Evolutionary conservation across 2,797 vertebrate genomes (phyloP), one percentile per base, ranked within the genome.

Genomic region (Decapterus maruadsi): DNA sequence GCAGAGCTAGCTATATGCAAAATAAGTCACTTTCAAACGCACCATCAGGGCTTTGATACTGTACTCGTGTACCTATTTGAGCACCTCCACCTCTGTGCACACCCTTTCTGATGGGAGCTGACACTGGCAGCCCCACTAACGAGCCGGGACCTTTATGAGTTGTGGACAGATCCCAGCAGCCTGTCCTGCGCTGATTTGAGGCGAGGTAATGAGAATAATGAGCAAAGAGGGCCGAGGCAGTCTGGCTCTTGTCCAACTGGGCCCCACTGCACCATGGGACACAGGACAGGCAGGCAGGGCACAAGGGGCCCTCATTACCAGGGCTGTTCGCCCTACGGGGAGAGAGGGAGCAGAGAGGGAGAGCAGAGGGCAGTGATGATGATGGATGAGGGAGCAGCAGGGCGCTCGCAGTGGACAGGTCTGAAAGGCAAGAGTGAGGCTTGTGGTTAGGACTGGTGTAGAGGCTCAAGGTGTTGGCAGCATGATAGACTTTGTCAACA

Each of bases 171-270:
- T 94, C 94, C 90, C 94, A 95, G 93, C 90, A 75, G 93, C 93
- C 86, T 94, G 94, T 94, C 93, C 89, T 69, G 68, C 38, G 11
- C 87, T 95, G 95, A 96, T 95, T 94, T 94, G 94, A 95, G 87
- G 83, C 70, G 67, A 91, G 75, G 87, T 95, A 95, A 96, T 95
- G 94, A 96, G 92, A 95, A 94, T 95, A 96, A 96, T 95, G 94
- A 95, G 92, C 89, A 87, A 87, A 76, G 79, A 88, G 87, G 84
- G 81, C 82, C 11, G 66, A 84, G 78, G 89, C 84, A 82, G 87
- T 82, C 92, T 94, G 93, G 93, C 93, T 89, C 76, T 81, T 74
- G 68, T 94, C 93, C 94, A 94, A 90, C 83, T 75, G 84, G 94
- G 93, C 91, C 91, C 92, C 89, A 86, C 73, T 82, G 92, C 93